Evolutionary conservation across 2,113 vertebrate genomes (phyloP).

Genomic region (Gallinago media): DNA sequence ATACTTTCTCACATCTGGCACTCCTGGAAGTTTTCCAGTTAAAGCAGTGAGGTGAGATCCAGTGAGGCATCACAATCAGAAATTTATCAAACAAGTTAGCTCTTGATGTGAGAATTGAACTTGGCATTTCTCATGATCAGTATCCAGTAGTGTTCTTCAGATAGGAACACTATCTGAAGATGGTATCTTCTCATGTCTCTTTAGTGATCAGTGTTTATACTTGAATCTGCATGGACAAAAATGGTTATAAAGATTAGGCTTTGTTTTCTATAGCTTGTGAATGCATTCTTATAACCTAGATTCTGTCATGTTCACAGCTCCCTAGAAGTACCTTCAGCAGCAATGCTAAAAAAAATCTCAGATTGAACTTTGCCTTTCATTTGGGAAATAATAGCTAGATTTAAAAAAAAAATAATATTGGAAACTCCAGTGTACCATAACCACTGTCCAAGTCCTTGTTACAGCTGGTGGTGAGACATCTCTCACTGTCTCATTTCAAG

Average conservation of each 20-base stretch:
- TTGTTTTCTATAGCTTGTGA: not conserved
- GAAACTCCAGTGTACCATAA: not conserved
- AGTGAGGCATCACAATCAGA: not conserved
- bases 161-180: accelerated
- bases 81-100: not conserved
- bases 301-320: not conserved
- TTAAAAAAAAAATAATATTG: not conserved
- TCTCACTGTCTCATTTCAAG: not conserved
- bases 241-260: not conserved
- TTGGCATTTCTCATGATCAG: not conserved
- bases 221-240: not conserved
- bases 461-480: not conserved
- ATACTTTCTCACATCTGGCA: not conserved
- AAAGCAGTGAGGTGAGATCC: not conserved
- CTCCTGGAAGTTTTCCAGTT: not conserved
- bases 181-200: not conserved
- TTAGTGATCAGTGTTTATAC: too few species aligned
- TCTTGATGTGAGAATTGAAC: not conserved
- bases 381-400: not conserved
- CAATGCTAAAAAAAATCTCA: not conserved
- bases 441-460: not conserved
- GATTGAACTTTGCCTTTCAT: not conserved
- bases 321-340: not conserved
- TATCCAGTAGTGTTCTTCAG: not conserved
- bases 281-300: not conserved